A percentile compares a stretch with the other conserved stretches of the same genome.
These are phyloP conservation scores for Colostygia pectinataria DNA, from an alignment of 2,888 invertebrate genomes.

Conservation along the genomic window DNA sequence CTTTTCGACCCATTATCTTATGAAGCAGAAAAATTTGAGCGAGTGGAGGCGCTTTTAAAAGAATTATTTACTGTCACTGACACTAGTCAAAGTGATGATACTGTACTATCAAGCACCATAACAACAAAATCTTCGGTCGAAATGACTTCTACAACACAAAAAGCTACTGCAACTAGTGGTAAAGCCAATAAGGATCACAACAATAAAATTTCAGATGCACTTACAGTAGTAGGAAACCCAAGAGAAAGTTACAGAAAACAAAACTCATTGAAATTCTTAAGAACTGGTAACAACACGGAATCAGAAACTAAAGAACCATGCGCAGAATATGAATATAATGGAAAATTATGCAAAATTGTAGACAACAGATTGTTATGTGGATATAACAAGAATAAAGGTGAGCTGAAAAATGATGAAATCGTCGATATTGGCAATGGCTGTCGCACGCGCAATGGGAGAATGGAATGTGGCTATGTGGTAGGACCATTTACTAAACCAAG, in stretches of 20 bases:
- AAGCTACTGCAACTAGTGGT: background rate
- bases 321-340: conserved; percentile 56
- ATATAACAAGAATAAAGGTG: conserved; percentile 59
- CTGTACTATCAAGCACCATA: too few species aligned
- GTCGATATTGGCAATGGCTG: conserved; percentile 56
- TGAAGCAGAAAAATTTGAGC: conserved; percentile 37
- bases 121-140: background rate
- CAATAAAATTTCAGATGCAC: background rate
- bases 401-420: conserved; percentile 33
- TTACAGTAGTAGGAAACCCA: conserved; percentile 7
- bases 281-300: background rate
- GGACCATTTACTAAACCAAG: conserved; percentile 33
- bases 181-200: background rate
- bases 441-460: conserved; percentile 52
- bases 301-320: conserved; percentile 22
- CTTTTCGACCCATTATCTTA: conserved; percentile 44
- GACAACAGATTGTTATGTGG: conserved; percentile 63
- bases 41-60: conserved; percentile 4
- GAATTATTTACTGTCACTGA: background rate
- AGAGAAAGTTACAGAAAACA: background rate
- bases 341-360: conserved; percentile 49
- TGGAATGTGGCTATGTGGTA: conserved; percentile 65
- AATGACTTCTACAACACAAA: background rate
- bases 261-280: background rate
- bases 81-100: too few species aligned